A percentile compares a stretch with the other conserved stretches of the same genome.
phyloP scores from a whole-genome alignment of 2,888 invertebrate species.

The Parnassius smintheus region DNA sequence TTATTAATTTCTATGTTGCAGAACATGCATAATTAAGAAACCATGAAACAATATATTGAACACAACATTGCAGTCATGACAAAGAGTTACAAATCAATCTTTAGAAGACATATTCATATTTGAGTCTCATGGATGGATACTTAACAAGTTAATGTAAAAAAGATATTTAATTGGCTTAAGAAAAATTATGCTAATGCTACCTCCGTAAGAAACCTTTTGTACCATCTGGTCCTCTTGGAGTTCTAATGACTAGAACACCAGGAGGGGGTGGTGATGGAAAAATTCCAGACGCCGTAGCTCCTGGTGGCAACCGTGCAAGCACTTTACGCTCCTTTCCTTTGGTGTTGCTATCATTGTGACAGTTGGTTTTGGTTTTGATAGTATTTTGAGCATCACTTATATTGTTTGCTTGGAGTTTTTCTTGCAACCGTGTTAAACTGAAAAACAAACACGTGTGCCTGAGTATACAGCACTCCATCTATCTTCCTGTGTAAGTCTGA shows the following conservation, averaged over 20 bases:
- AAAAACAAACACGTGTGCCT: slow-evolving; percentile 34
- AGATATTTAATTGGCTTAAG: slow-evolving; percentile 16
- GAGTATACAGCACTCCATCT: too few species aligned
- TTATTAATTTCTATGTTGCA: not conserved
- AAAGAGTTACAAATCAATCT: slow-evolving; percentile 7
- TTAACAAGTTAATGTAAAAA: slow-evolving; percentile 15
- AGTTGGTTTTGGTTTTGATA: slow-evolving; percentile 56
- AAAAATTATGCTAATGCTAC: slow-evolving; percentile 55
- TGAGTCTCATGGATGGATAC: slow-evolving; percentile 26
- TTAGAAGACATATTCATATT: slow-evolving; percentile 19
- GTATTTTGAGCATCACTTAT: slow-evolving; percentile 60
- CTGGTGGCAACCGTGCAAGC: slow-evolving; percentile 61
- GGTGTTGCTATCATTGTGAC: slow-evolving; percentile 53
- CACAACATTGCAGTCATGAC: slow-evolving; percentile 7
- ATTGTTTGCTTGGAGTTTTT: slow-evolving; percentile 70
- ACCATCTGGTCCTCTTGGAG: slow-evolving; percentile 91
- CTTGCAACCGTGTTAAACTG: slow-evolving; percentile 70
- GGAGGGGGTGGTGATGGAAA: slow-evolving; percentile 72
- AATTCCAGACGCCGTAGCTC: slow-evolving; percentile 56
- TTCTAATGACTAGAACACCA: slow-evolving; percentile 83
- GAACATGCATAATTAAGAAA: slow-evolving; percentile 9
- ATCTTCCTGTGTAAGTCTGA: too few species aligned
- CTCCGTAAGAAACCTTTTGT: slow-evolving; percentile 77
- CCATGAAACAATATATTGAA: slow-evolving; percentile 10
- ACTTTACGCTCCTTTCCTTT: slow-evolving; percentile 72